Base-by-base conservation (phyloP, 2,888 invertebrate genomes). In the Agrypnus murinus region DNA sequence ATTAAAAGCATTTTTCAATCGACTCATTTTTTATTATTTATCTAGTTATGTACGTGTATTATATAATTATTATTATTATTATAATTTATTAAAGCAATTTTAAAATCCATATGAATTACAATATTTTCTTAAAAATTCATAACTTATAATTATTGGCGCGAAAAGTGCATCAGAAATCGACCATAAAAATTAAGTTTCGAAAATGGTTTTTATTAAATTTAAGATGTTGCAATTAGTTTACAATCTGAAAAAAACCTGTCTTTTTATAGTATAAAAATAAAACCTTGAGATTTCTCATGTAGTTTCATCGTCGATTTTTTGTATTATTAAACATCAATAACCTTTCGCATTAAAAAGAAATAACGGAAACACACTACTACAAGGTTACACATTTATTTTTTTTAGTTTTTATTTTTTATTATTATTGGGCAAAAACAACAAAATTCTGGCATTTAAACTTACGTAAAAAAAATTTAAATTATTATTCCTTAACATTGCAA, bases 291-390 rank as follows among this genome's bases (percentile, higher is more conserved):
- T 19, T 48, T 19, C 25, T 25, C 5, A 25, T 25, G 25, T 25
- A 25, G 48, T 31, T 48, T n/a, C n/a, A 48, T 48, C 10, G 6
- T 15, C 17, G 19, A 19, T n/a, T 48, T 31, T 25, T 25, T 25
- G 5, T 25, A 6, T 48, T n/a, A n/a, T 1, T 48, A 19, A 8
- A 8, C 7, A 14, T 15, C 17, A 46, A 46, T 46, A 17, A 46
- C 46, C 46, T 46, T 46, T 46, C 9, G 46, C 15, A 15, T 46
- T 9, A 15, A 46, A 17, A 19, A n/a, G n/a, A 46, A 46, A 46
- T 19, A 19, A 5, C n/a, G 1, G 9, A 45, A 6, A 7, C 40
- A 45, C 14, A 17, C 45, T 15, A 15, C 17, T 46, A 46, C 46
- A 46, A 46, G 46, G 46, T 46, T 46, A 17, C 46, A 19, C 3